Conservation (phyloP, 1,140 invertebrate genomes). For the Musca domestica region DNA sequence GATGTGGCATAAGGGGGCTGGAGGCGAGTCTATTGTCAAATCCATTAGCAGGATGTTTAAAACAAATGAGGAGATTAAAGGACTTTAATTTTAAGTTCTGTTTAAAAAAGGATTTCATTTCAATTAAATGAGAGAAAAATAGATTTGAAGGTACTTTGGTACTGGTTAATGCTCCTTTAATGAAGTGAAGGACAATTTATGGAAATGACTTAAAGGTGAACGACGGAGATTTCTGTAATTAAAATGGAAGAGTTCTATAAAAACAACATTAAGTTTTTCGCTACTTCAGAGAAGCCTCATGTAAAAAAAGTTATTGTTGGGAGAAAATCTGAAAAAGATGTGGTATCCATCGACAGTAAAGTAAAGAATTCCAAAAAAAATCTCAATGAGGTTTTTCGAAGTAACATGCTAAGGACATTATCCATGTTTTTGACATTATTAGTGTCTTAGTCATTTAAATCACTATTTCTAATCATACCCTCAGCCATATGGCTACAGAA, state of each 20-base stretch:
- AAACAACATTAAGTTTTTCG: neutral
- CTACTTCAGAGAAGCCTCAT: neutral
- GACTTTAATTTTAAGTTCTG: neutral
- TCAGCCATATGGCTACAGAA: too few species aligned
- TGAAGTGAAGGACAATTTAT: too few species aligned
- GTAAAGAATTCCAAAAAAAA: neutral
- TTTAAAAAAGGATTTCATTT: slow-evolving; percentile 16
- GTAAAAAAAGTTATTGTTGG: neutral
- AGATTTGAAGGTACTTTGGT: neutral
- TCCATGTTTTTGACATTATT: too few species aligned
- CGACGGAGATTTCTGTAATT: too few species aligned
- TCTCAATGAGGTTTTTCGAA: neutral
- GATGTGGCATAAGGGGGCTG: neutral
- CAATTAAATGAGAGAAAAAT: neutral
- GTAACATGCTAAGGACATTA: too few species aligned
- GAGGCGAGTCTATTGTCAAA: neutral
- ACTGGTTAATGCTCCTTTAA: too few species aligned
- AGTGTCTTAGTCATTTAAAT: too few species aligned
- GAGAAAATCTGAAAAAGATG: too few species aligned
- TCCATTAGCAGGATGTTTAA: slow-evolving; percentile 18
- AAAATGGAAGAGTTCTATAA: too few species aligned
- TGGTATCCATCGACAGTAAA: too few species aligned
- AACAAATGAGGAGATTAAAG: slow-evolving; percentile 14
- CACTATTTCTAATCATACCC: too few species aligned
- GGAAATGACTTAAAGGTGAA: too few species aligned